Conservation (phyloP, 64 coral and sea anemone genomes). For the Pachyseris speciosa region DNA sequence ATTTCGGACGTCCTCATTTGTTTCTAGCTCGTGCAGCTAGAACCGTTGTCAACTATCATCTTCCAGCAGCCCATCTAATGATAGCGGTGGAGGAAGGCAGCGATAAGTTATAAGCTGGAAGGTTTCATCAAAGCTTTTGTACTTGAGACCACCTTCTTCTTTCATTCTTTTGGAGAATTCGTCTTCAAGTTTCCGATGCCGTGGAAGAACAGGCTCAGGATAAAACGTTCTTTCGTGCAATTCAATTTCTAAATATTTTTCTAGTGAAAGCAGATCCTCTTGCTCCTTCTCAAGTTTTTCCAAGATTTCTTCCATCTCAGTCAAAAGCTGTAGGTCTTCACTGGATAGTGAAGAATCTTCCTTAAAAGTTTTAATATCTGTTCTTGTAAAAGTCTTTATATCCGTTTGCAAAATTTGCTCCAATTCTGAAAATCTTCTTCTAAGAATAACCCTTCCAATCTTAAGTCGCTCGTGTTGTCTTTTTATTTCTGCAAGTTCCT, state of each 20-base stretch:
- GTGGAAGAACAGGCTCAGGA: constrained; percentile 79
- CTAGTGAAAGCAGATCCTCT: constrained; percentile 75
- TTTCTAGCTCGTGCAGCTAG: not conserved
- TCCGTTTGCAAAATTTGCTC: constrained; percentile 79
- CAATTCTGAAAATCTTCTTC: constrained; percentile 75
- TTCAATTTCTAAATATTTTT: constrained; percentile 95
- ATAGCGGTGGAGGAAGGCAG: constrained; percentile 86
- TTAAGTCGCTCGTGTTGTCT: constrained; percentile 79
- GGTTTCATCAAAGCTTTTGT: constrained; percentile 86
- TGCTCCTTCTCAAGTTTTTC: constrained; percentile 74
- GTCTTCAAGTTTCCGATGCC: constrained; percentile 66
- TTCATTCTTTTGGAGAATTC: constrained; percentile 97
- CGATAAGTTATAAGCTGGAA: constrained; percentile 80
- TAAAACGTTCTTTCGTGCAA: constrained; percentile 83
- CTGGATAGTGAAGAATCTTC: constrained; percentile 61
- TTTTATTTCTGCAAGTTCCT: constrained; percentile 86
- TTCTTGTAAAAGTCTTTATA: constrained; percentile 36
- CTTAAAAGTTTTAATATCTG: constrained; percentile 54
- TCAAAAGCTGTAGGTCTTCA: constrained; percentile 76
- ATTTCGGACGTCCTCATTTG: not conserved
- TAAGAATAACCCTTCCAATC: constrained; percentile 59
- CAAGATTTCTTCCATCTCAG: constrained; percentile 78
- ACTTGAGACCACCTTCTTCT: constrained; percentile 84
- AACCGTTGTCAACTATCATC: not conserved
- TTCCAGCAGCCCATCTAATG: constrained; percentile 55